A percentile compares a stretch with the other conserved stretches of the same genome.
These are phyloP conservation scores for Limnephilus lunatus DNA, from an alignment of 2,888 invertebrate genomes.

Conservation along the genomic window DNA sequence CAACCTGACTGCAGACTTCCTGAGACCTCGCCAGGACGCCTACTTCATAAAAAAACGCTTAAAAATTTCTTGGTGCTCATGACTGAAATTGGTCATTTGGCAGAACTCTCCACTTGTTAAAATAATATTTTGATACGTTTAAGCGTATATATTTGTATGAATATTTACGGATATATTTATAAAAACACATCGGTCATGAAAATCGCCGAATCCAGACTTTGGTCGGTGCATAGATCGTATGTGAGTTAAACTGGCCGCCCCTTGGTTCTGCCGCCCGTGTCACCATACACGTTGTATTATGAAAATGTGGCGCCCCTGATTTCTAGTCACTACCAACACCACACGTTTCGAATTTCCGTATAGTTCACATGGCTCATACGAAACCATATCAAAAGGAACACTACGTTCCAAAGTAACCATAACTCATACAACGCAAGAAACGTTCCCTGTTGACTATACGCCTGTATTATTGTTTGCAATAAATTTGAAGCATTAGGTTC, in stretches of 20 bases:
- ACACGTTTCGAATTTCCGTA: slow-evolving; percentile 13
- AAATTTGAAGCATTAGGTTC: neutral
- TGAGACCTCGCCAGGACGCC: too few relatives aligned
- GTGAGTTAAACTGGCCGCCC: neutral
- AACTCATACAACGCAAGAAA: neutral
- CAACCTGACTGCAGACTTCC: too few relatives aligned
- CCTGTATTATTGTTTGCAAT: neutral
- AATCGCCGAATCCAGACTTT: too few relatives aligned
- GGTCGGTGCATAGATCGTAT: neutral
- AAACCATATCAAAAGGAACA: neutral
- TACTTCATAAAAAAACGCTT: too few relatives aligned
- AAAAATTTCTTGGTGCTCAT: too few relatives aligned
- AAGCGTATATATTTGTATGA: too few relatives aligned
- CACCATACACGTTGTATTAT: neutral
- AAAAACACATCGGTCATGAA: too few relatives aligned
- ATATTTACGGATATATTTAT: too few relatives aligned
- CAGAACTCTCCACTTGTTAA: too few relatives aligned
- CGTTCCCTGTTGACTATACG: neutral
- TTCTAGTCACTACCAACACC: slow-evolving; percentile 13
- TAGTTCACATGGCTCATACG: neutral
- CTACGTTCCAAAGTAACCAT: neutral
- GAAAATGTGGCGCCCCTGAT: neutral
- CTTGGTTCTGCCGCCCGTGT: neutral
- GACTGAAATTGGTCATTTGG: too few relatives aligned
- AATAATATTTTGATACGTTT: too few relatives aligned